Conservation (phyloP, 2,888 invertebrate genomes). For the Andrena bucephala region DNA sequence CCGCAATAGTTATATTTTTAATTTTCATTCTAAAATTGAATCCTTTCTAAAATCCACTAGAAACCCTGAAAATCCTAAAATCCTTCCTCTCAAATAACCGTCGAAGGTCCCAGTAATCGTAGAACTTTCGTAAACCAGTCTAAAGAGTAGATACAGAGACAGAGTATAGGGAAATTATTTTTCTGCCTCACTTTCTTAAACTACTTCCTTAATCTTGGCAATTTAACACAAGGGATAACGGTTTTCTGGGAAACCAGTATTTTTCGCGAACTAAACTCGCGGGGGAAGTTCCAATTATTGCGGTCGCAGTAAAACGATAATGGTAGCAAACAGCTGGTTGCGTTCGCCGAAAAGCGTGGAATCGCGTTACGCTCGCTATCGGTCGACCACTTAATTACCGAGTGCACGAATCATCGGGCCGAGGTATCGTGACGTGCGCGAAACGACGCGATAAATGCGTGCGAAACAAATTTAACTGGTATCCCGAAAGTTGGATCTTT, state of each 20-base stretch:
- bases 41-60: no score
- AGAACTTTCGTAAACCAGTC: no score
- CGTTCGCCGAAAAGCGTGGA: constrained; percentile 26
- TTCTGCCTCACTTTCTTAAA: no score
- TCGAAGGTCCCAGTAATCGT: no score
- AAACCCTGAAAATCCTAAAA: no score
- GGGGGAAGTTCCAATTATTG: constrained; percentile 9
- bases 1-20: no score
- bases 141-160: no score
- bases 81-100: no score
- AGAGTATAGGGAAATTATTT: no score
- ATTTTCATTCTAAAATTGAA: no score
- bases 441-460: constrained; percentile 51
- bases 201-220: no score
- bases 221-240: constrained; percentile 3
- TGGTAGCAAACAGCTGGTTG: constrained; percentile 23
- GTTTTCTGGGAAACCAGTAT: neutral
- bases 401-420: constrained; percentile 33
- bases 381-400: constrained; percentile 45
- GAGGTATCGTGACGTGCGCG: constrained; percentile 20
- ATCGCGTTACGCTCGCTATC: constrained; percentile 40
- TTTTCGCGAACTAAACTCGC: neutral
- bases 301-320: constrained; percentile 17
- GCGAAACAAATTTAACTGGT: constrained; percentile 57
- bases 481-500: constrained; percentile 43